A percentile compares a stretch with the other conserved stretches of the same genome.
Conservation (phyloP, 2,797 vertebrate genomes). For the Myiotriccus ornatus region DNA sequence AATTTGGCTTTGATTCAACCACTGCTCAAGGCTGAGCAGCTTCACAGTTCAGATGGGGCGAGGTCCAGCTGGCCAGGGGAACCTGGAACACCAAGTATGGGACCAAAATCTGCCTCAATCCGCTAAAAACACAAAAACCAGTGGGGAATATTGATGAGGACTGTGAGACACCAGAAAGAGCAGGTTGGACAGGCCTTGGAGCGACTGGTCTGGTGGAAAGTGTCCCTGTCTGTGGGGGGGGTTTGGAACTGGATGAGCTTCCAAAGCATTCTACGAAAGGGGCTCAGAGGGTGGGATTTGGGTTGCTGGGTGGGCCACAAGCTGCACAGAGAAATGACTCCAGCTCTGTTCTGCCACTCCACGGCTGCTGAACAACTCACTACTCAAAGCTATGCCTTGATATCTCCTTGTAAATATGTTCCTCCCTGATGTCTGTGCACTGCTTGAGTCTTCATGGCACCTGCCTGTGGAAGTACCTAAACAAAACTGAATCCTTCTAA, state of each 20-base stretch:
- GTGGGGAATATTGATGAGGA: rapidly evolving
- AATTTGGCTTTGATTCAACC: slow-evolving; percentile 46
- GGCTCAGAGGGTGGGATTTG: neutral
- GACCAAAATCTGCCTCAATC: neutral
- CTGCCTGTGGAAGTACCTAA: neutral
- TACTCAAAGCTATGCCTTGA: neutral
- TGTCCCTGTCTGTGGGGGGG: neutral
- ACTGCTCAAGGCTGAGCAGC: slow-evolving; percentile 9
- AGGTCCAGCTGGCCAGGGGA: neutral
- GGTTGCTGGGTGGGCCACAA: neutral
- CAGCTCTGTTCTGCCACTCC: neutral
- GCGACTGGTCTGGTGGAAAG: neutral
- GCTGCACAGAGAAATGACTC: neutral
- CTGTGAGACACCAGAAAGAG: too few species aligned
- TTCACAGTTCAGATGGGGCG: neutral
- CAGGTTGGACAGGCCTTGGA: neutral
- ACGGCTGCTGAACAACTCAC: neutral
- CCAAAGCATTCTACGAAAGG: neutral
- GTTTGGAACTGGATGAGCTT: neutral
- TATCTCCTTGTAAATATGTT: neutral
- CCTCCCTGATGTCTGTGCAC: neutral
- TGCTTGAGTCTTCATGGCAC: rapidly evolving
- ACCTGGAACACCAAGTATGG: neutral
- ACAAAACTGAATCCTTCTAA: neutral
- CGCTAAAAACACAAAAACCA: neutral